phyloP scores from a whole-genome alignment of 2,888 invertebrate genomes.

The Helicoverpa assulta region DNA sequence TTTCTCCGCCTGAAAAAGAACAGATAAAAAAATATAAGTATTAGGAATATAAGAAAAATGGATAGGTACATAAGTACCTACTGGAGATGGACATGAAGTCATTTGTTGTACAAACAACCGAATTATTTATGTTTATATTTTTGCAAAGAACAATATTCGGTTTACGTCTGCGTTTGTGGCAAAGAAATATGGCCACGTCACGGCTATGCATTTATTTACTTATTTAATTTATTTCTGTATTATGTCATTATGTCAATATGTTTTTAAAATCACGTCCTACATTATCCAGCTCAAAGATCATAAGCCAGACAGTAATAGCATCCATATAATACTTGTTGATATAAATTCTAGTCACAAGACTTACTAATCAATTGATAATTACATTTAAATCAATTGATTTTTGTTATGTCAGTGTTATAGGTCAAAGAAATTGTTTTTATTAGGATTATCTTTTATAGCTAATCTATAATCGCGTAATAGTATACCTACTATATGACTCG shows the following conservation, averaged over 20 bases:
- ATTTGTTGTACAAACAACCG: neutral
- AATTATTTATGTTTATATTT: too few relatives aligned
- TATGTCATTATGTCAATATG: neutral
- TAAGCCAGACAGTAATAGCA: slow-evolving; percentile 3
- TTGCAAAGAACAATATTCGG: too few relatives aligned
- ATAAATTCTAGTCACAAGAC: slow-evolving; percentile 8
- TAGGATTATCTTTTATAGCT: neutral
- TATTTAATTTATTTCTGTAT: neutral
- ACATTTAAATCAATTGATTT: slow-evolving; percentile 23
- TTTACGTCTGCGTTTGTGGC: too few relatives aligned
- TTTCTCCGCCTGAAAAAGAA: slow-evolving; percentile 92
- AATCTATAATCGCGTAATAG: neutral
- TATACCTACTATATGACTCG: too few relatives aligned
- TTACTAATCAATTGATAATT: slow-evolving; percentile 11
- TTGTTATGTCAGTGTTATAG: slow-evolving; percentile 15
- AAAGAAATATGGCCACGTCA: too few relatives aligned
- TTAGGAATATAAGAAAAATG: neutral
- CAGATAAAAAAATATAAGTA: neutral
- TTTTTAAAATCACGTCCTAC: neutral
- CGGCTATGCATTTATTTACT: too few relatives aligned
- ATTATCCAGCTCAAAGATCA: neutral
- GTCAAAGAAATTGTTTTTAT: slow-evolving; percentile 19
- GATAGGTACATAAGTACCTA: too few relatives aligned
- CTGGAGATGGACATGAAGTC: too few relatives aligned
- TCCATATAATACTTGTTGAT: slow-evolving; percentile 4